Base-by-base conservation (phyloP, 2,113 vertebrate species). In the Myodes glareolus region DNA sequence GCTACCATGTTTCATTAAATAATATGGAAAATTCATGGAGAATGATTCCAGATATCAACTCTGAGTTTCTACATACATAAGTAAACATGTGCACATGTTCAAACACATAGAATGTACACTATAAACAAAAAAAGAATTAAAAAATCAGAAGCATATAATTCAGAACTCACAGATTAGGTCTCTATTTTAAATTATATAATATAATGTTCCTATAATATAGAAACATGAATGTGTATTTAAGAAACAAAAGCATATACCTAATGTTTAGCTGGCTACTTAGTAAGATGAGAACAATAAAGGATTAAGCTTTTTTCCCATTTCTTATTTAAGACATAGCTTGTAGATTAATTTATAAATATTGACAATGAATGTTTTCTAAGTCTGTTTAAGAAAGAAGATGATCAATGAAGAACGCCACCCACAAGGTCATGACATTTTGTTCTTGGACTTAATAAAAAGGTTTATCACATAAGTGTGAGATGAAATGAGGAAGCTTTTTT, bases 301-400 rank as follows among this genome's bases (percentile, higher is more conserved):
- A 98, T 76, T 78, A 47, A 91, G 73, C 13, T 87, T 89, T 91
- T 61, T 75, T 90, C 87, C 75, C 12, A 93, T 75, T 8, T 91
- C 58, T 5, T 61, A 61, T 81, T 96, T 65, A 31, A 85, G 68
- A 95, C 93, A 73, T 91, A 90, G 94, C 88, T 97, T 88, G 68
- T 95, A 82, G 96, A 58, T 87, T 80, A 95, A 95, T 96, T 97
- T 94, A 95, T 70, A 75, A 29, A 65, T 92, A 61, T 45, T 72
- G 94, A 29, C 33, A 95, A 94, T 96, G 63, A 97, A 94, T 96
- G 68, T 95, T 81, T 94, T 93, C 36, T 12, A 25, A 19, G 19
- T 91, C 87, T 72, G 11, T 81, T 90, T 94, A 5, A 76, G 92
- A 96, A 96, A 94, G 47, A 0, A 31, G 65, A 61, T 63, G 73